Conservation (phyloP, 2,797 vertebrate genomes). For the Botia kubotai region DNA sequence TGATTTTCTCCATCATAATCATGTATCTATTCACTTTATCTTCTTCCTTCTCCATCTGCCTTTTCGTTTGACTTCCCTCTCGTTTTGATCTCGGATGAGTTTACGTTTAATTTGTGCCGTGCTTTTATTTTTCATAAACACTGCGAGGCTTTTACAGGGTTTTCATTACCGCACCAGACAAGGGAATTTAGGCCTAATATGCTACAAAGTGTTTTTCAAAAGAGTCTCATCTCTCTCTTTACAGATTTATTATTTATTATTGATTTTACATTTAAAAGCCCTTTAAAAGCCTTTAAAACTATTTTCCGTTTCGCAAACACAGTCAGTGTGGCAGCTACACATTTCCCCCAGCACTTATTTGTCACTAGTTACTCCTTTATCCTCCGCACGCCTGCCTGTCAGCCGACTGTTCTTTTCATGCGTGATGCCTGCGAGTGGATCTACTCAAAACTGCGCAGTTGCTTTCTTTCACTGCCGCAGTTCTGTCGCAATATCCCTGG, state of each 20-base stretch:
- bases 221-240: not conserved
- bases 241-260: slow-evolving; percentile 32
- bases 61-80: slow-evolving; percentile 22
- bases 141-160: slow-evolving; percentile 59
- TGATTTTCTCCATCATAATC: slow-evolving; percentile 52
- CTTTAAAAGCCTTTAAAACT: slow-evolving; percentile 60
- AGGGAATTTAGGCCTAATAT: slow-evolving; percentile 22
- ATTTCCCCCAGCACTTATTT: slow-evolving; percentile 32
- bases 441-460: slow-evolving; percentile 56
- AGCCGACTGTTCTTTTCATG: slow-evolving; percentile 37
- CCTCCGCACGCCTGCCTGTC: slow-evolving; percentile 47
- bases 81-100: slow-evolving; percentile 33
- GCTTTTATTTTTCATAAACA: slow-evolving; percentile 25
- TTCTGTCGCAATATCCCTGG: slow-evolving; percentile 11
- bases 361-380: slow-evolving; percentile 45
- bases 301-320: slow-evolving; percentile 39
- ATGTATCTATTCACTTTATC: slow-evolving; percentile 40
- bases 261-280: slow-evolving; percentile 49
- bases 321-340: slow-evolving; percentile 15
- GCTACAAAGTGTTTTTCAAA: slow-evolving; percentile 12
- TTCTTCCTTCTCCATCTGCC: slow-evolving; percentile 31
- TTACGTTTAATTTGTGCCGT: slow-evolving; percentile 11
- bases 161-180: slow-evolving; percentile 35
- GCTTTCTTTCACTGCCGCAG: slow-evolving; percentile 54
- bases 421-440: slow-evolving; percentile 51